Evolutionary conservation across 2,888 invertebrate genomes (phyloP).

Genomic region (Perizoma affinitatum): DNA sequence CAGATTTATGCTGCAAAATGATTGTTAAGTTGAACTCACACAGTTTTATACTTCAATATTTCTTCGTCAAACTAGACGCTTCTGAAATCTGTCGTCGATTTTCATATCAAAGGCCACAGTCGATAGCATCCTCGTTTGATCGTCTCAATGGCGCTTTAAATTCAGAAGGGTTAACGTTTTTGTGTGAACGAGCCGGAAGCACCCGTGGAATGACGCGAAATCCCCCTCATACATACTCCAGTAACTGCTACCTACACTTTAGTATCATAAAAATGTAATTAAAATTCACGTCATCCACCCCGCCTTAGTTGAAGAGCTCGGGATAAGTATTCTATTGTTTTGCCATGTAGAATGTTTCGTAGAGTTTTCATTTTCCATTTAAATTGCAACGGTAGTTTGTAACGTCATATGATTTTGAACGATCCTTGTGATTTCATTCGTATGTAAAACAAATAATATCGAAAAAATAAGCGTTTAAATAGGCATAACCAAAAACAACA

Average conservation of each 20-base stretch:
- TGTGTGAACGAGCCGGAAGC: constrained; percentile 68
- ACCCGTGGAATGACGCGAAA: constrained; percentile 53
- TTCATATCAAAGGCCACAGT: constrained; percentile 50
- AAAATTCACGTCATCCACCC: constrained; percentile 74
- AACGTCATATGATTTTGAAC: neutral
- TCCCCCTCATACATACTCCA: constrained; percentile 73
- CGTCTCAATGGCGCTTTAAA: constrained; percentile 59
- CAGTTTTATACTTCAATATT: constrained; percentile 1
- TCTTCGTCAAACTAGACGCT: constrained; percentile 9
- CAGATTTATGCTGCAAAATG: neutral
- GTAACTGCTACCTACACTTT: constrained; percentile 62
- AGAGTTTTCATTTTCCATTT: constrained; percentile 48
- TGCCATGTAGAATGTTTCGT: constrained; percentile 45
- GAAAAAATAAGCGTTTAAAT: constrained; percentile 74
- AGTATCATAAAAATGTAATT: constrained; percentile 81
- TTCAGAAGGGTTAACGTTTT: constrained; percentile 66
- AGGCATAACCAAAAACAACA: constrained; percentile 75
- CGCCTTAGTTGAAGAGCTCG: constrained; percentile 52
- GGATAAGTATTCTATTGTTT: constrained; percentile 71
- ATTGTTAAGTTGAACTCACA: neutral
- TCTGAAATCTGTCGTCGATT: constrained; percentile 46
- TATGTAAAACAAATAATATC: constrained; percentile 68
- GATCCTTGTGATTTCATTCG: constrained; percentile 40
- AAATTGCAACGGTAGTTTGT: constrained; percentile 18
- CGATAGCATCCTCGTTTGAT: constrained; percentile 47